Conservation (phyloP, 2,797 vertebrate species). For the Babyrousa celebensis region DNA sequence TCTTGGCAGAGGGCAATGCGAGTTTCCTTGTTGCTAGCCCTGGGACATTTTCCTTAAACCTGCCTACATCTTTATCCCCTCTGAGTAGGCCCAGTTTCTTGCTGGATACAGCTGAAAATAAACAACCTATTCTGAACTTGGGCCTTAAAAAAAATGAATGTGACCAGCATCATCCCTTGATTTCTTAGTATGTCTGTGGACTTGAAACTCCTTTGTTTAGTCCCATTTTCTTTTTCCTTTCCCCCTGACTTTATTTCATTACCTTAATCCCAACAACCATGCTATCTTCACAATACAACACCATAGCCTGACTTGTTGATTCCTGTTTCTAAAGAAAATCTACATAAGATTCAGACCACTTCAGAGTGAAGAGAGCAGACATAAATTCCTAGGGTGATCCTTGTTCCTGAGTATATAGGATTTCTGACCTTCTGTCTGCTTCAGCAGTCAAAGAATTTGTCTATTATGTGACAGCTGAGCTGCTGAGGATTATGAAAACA, state of each 20-base stretch:
- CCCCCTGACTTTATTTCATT: neutral
- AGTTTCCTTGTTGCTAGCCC: neutral
- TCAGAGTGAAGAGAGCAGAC: neutral
- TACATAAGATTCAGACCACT: neutral
- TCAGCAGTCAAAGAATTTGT: neutral
- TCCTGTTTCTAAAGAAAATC: neutral
- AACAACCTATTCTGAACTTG: neutral
- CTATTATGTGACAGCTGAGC: neutral
- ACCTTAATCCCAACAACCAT: neutral
- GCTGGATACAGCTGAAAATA: neutral
- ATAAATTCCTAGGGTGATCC: neutral
- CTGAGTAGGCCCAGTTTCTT: neutral
- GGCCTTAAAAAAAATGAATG: slow-evolving; percentile 2
- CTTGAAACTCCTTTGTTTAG: neutral
- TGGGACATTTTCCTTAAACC: neutral
- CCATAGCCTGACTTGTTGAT: neutral
- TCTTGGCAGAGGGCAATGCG: neutral
- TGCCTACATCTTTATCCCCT: neutral
- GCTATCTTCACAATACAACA: neutral
- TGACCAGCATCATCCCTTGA: neutral
- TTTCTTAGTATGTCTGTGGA: neutral
- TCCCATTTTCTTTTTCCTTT: neutral
- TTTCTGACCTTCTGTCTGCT: neutral
- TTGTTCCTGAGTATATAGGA: accelerated
- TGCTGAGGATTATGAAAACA: slow-evolving; percentile 14